phyloP scores from a whole-genome alignment of 2,113 vertebrate genomes.

The Ardeotis arabs region DNA sequence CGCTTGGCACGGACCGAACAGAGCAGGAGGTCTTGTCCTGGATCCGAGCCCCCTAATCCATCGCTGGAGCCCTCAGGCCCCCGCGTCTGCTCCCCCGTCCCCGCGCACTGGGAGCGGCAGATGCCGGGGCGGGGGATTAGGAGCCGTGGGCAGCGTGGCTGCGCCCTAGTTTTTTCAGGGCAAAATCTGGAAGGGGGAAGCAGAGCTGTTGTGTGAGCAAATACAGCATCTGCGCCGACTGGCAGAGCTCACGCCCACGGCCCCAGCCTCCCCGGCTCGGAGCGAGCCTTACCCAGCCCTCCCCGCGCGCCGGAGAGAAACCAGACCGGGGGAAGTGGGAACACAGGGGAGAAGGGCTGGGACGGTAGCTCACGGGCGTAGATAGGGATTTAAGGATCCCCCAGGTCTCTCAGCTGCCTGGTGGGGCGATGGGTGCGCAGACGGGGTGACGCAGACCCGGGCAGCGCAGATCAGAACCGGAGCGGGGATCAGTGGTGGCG shows the following conservation, averaged over 20 bases:
- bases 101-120: neutral
- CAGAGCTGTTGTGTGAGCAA: constrained; percentile 9
- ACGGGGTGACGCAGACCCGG: rapidly evolving
- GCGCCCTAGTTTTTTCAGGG: constrained; percentile 28
- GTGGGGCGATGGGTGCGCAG: rapidly evolving
- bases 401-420: neutral
- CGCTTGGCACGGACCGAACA: rapidly evolving
- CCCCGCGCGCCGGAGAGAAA: neutral
- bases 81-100: neutral
- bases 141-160: neutral
- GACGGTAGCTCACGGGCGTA: rapidly evolving
- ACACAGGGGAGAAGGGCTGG: neutral
- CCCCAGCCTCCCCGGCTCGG: neutral
- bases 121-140: neutral
- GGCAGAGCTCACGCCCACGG: constrained; percentile 16
- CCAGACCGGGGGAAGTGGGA: neutral
- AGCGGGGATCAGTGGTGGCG: neutral
- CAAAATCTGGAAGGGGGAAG: constrained; percentile 12
- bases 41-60: no score
- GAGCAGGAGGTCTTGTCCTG: neutral
- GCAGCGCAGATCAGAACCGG: no score
- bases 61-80: neutral
- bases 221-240: constrained; percentile 3
- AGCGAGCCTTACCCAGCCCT: neutral
- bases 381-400: neutral